Evolutionary conservation across 30 jellyfish, hydroid and myxozoan species (phyloP).

Genomic region (Cassiopea andromeda): DNA sequence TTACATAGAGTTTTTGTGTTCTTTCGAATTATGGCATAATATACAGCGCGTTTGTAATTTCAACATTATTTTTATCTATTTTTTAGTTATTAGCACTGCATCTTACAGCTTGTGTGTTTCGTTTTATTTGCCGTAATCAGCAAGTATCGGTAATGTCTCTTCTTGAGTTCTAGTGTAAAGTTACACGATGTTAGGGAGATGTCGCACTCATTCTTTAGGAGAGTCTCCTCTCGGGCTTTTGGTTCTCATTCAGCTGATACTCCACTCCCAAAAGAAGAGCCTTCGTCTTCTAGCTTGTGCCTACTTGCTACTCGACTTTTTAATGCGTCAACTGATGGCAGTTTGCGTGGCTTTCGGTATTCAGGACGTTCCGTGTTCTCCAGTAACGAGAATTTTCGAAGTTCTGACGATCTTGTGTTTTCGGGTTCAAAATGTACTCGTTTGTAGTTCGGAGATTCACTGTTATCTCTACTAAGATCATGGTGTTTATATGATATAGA

Average conservation of each 20-base stretch:
- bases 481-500: conserved; percentile 16
- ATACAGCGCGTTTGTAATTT: too few species aligned
- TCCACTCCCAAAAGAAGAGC: conserved; percentile 97
- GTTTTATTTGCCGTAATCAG: neutral
- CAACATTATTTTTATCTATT: too few species aligned
- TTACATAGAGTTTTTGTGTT: too few species aligned
- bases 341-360: conserved; percentile 76
- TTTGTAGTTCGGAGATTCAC: conserved; percentile 22
- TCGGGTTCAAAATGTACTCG: conserved; percentile 70
- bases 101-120: neutral
- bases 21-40: too few species aligned
- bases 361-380: conserved; percentile 53
- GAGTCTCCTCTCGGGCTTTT: neutral
- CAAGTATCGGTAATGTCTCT: neutral
- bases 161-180: neutral
- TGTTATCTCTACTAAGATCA: conserved; percentile 12
- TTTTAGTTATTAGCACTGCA: neutral
- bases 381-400: conserved; percentile 11
- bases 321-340: conserved; percentile 89
- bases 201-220: neutral
- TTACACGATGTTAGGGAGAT: neutral
- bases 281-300: conserved; percentile 89
- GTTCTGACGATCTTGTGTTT: conserved; percentile 23
- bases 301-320: conserved; percentile 78
- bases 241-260: conserved; percentile 69